Conservation (phyloP, 1,140 invertebrate genomes). For the Anagrus nilaparvatae region DNA sequence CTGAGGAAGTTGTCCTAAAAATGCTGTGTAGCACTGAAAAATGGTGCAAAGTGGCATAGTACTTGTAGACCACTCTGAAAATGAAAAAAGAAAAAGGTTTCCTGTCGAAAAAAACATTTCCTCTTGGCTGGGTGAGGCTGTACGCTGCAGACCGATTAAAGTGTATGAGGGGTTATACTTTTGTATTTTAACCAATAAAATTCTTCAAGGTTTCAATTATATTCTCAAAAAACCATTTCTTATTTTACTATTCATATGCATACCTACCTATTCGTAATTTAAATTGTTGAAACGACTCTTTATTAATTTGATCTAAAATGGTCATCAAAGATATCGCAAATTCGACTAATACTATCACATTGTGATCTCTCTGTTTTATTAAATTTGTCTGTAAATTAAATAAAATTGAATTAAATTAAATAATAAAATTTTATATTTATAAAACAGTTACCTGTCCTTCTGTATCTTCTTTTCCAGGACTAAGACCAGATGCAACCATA, state of each 20-base stretch:
- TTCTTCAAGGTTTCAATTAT: too few relatives aligned
- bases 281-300: slow-evolving; percentile 93
- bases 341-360: slow-evolving; percentile 82
- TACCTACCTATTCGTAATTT: slow-evolving; percentile 78
- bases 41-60: too few relatives aligned
- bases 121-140: too few relatives aligned
- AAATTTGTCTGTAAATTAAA: slow-evolving; percentile 54
- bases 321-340: slow-evolving; percentile 88
- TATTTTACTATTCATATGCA: neutral
- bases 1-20: too few relatives aligned
- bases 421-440: slow-evolving; percentile 4
- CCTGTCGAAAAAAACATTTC: too few relatives aligned
- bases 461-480: slow-evolving; percentile 73
- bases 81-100: too few relatives aligned
- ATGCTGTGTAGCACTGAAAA: too few relatives aligned
- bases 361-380: slow-evolving; percentile 69
- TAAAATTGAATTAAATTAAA: slow-evolving; percentile 18
- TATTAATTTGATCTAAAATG: slow-evolving; percentile 88
- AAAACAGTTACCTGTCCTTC: slow-evolving; percentile 42
- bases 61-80: too few relatives aligned
- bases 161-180: too few relatives aligned
- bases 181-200: too few relatives aligned
- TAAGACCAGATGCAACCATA: slow-evolving; percentile 91
- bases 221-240: too few relatives aligned
- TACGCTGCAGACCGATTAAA: too few relatives aligned